Percentiles rank a stretch among this genome's conserved stretches.
phyloP scores from a whole-genome alignment of 2,888 invertebrate species.

The Amphipyra tragopoginis region DNA sequence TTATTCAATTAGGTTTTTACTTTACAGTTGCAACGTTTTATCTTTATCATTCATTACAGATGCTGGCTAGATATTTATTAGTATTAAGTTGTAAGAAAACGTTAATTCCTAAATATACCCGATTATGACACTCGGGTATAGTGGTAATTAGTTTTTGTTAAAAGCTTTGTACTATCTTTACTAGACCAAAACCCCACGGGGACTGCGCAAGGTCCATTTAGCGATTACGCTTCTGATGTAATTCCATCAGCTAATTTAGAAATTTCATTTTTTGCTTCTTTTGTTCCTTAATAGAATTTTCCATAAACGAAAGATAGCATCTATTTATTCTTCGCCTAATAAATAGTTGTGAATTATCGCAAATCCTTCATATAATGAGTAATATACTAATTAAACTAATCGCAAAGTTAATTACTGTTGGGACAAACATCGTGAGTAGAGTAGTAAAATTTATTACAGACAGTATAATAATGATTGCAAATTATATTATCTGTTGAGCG shows the following conservation, averaged over 20 bases:
- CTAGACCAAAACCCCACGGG: no score
- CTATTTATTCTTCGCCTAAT: constrained; percentile 1
- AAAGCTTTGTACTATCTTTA: no score
- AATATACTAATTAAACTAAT: constrained; percentile 42
- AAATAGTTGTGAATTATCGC: constrained; percentile 38
- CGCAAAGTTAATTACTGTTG: constrained; percentile 27
- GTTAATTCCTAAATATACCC: no score
- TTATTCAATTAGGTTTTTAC: no score
- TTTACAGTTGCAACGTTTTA: no score
- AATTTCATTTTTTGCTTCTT: neutral
- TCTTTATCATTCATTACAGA: no score
- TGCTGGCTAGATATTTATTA: no score
- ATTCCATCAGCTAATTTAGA: neutral
- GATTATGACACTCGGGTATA: no score
- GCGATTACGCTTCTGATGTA: no score
- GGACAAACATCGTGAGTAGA: constrained; percentile 10
- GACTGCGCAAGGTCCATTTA: no score
- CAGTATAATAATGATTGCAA: constrained; percentile 4
- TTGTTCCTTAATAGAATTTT: constrained; percentile 17
- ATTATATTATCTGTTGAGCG: neutral
- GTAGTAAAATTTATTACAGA: constrained; percentile 21
- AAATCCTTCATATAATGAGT: constrained; percentile 30
- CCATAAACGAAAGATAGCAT: constrained; percentile 14
- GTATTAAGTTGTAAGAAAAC: no score
- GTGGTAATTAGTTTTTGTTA: no score